Evolutionary conservation across 2,113 vertebrate genomes (phyloP).

Genomic region (Boulengeromyrus knoepffleri): DNA sequence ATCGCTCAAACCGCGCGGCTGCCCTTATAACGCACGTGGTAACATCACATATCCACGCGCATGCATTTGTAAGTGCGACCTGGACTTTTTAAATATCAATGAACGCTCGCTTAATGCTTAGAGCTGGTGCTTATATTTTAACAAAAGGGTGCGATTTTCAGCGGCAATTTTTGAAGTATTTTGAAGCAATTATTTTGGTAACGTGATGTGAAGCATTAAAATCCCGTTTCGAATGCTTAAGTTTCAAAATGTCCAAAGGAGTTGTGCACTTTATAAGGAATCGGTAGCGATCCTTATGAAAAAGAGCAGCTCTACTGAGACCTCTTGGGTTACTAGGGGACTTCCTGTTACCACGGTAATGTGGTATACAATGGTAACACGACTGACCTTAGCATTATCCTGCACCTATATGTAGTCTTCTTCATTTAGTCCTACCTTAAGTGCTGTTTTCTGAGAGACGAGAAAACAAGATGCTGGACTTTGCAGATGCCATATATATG

Average conservation of each 20-base stretch:
- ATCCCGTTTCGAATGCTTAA: neutral
- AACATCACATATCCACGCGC: neutral
- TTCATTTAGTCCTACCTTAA: constrained; percentile 42
- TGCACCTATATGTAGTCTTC: constrained; percentile 35
- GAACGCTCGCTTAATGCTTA: neutral
- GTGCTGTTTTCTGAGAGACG: constrained; percentile 41
- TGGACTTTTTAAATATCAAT: neutral
- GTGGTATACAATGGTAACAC: constrained; percentile 10
- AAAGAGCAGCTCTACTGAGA: constrained; percentile 1
- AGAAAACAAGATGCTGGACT: neutral
- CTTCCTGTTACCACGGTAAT: constrained; percentile 30
- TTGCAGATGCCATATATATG: neutral
- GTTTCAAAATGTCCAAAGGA: neutral
- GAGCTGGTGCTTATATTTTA: neutral
- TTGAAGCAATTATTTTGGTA: neutral
- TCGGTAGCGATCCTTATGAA: neutral
- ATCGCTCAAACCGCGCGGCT: neutral
- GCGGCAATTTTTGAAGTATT: neutral
- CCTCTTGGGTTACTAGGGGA: constrained; percentile 30
- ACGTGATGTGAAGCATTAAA: neutral
- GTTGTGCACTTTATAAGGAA: neutral
- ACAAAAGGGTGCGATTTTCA: neutral
- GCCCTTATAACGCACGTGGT: neutral
- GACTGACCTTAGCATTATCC: constrained; percentile 25
- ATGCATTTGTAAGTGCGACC: neutral